Base-by-base conservation (phyloP, 2,113 vertebrate species). In the Meriones unguiculatus region DNA sequence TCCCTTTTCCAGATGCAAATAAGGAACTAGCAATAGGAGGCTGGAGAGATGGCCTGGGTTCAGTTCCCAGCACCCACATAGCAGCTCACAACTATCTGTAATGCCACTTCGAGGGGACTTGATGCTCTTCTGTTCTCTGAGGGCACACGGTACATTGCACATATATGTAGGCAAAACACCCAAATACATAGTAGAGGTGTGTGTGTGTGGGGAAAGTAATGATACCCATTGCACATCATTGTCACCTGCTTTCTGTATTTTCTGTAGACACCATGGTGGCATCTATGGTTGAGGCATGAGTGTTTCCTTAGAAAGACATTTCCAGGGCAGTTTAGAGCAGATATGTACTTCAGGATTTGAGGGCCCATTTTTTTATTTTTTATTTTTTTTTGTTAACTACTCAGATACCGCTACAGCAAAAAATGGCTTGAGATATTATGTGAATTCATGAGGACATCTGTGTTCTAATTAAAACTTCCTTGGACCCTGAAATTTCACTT, bases 391-490 rank as follows among this genome's bases (percentile, higher is more conserved):
- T 77, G 38, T 46, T 15, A 94, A 59, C 38, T 90, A 78, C 12
- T 94, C 32, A 50, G 88, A 38, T 86, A 32, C 65, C 35, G 20
- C 13, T 94, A 88, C 13, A 62, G 32, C 65, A 52, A 77, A 75
- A 96, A 46, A 4, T 70, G 75, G 25, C 65, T 57, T n/a, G 14
- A 57, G 54, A 62, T 7, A 41, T 5, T 78, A 62, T 12, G 20
- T 75, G 82, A 75, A 59, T 69, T 32, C 62, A 76, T 12, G 15
- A 65, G 41, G 12, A 11, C 32, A 77, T 35, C 77, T 78, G 20
- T 85, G 64, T 87, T 89, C 87, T 89, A 90, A 80, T 54, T 72
- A 90, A 84, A 91, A 46, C 32, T 75, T 95, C 90, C 54, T 90
- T 70, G 59, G 75, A 88, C 76, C 52, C 11, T 52, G 52, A 93